Percentiles rank a stretch among this genome's conserved stretches.
These are phyloP conservation scores for Falcunculus frontatus DNA, from an alignment of 2,113 vertebrate genomes.

Conservation along the genomic window DNA sequence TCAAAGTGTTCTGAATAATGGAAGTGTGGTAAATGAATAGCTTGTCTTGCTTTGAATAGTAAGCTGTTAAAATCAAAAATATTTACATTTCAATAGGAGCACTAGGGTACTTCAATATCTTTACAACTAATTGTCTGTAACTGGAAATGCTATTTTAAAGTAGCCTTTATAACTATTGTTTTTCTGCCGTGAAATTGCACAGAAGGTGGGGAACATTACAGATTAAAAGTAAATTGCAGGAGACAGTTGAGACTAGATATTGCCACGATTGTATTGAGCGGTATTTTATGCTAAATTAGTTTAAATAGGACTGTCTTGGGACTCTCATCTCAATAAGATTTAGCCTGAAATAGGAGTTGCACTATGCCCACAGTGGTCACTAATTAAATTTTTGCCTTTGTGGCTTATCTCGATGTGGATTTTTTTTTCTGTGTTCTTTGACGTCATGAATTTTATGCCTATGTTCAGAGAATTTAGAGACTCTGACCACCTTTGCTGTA, in stretches of 20 bases:
- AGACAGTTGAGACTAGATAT: neutral
- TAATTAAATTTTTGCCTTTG: neutral
- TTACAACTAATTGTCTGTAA: slow-evolving; percentile 8
- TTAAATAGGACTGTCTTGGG: neutral
- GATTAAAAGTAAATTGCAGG: slow-evolving; percentile 34
- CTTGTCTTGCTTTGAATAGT: slow-evolving; percentile 37
- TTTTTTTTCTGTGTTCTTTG: neutral
- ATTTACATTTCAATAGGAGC: slow-evolving; percentile 18
- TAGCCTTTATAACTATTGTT: neutral
- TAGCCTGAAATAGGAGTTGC: neutral
- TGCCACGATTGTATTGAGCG: neutral
- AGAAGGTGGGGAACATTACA: neutral
- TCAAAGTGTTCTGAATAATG: slow-evolving; percentile 24
- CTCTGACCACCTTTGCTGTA: neutral
- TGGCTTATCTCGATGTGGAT: neutral
- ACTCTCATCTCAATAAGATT: neutral
- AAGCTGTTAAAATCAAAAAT: neutral
- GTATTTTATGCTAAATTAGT: slow-evolving; percentile 19
- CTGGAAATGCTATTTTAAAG: slow-evolving; percentile 8
- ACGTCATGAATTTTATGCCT: neutral
- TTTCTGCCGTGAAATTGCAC: neutral
- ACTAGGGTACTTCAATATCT: neutral
- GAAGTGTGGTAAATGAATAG: neutral
- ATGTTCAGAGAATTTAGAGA: neutral
- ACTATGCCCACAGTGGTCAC: neutral